Conservation (phyloP, 2,113 vertebrate species). For the Laterallus jamaicensis region DNA sequence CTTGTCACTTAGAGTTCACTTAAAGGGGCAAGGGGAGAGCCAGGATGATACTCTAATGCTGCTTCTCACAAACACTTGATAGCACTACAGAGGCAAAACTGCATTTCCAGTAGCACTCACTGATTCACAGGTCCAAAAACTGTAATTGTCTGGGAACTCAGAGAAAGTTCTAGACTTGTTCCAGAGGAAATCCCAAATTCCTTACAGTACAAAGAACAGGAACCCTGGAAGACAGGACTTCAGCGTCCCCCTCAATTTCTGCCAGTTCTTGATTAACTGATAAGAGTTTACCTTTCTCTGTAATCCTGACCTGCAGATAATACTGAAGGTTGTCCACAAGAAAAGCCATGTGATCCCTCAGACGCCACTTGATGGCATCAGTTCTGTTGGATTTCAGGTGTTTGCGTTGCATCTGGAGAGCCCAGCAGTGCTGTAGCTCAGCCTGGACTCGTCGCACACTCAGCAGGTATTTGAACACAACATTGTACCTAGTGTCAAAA, state of each 20-base stretch:
- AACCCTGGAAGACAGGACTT: background rate
- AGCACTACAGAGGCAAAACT: background rate
- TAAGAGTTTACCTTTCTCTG: background rate
- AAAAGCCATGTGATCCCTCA: constrained; percentile 98
- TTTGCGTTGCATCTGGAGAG: constrained; percentile 96
- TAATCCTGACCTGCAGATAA: constrained; percentile 88
- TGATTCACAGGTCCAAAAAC: background rate
- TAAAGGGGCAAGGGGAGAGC: background rate
- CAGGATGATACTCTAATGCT: background rate
- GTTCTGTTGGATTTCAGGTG: constrained; percentile 91
- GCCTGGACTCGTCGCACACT: constrained; percentile 94
- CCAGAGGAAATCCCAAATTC: background rate
- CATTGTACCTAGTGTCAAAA: constrained; percentile 87
- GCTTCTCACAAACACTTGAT: background rate
- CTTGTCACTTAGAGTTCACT: background rate
- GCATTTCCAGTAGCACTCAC: background rate
- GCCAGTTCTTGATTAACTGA: background rate
- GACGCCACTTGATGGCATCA: constrained; percentile 90
- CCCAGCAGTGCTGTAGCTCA: constrained; percentile 97
- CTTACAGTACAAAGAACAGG: background rate
- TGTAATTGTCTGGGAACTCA: background rate
- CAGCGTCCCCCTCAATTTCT: background rate
- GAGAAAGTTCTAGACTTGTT: background rate
- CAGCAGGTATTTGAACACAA: constrained; percentile 95
- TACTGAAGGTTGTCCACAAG: constrained; percentile 98